phyloP scores from a whole-genome alignment of 2,888 invertebrate species.

The Rugalucina vietnamica region DNA sequence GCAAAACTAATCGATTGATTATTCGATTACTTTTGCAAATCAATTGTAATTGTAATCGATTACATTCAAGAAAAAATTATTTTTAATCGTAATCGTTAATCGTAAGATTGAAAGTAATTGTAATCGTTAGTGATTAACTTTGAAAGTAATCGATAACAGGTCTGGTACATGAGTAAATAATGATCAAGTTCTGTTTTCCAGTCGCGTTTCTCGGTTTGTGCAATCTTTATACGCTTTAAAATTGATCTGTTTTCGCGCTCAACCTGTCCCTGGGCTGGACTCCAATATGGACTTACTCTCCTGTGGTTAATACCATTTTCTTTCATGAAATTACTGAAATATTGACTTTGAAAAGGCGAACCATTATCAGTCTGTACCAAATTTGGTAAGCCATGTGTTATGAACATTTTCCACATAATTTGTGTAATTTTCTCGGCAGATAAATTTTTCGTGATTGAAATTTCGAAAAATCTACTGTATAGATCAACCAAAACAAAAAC shows the following conservation, averaged over 20 bases:
- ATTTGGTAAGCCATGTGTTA: constrained; percentile 52
- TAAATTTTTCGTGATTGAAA: constrained; percentile 49
- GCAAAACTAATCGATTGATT: no score
- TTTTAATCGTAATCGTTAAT: no score
- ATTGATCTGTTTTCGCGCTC: constrained; percentile 53
- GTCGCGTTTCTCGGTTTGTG: constrained; percentile 44
- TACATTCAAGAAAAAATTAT: no score
- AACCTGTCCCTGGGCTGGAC: constrained; percentile 57
- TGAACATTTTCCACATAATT: constrained; percentile 42
- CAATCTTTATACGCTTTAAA: constrained; percentile 52
- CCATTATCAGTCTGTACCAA: constrained; percentile 61
- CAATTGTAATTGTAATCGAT: no score
- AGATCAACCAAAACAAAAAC: constrained; percentile 58
- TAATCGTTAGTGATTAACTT: no score
- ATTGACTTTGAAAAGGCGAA: constrained; percentile 45
- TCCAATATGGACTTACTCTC: constrained; percentile 56
- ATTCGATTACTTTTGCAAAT: no score
- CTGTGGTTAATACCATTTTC: constrained; percentile 46
- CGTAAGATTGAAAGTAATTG: no score
- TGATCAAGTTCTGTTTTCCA: constrained; percentile 25
- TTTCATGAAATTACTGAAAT: constrained; percentile 34
- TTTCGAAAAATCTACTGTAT: constrained; percentile 58
- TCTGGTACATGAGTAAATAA: constrained; percentile 41
- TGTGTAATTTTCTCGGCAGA: constrained; percentile 48
- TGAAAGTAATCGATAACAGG: no score